Conservation (phyloP, 1,140 invertebrate genomes). For the Lepidurus couesii region DNA sequence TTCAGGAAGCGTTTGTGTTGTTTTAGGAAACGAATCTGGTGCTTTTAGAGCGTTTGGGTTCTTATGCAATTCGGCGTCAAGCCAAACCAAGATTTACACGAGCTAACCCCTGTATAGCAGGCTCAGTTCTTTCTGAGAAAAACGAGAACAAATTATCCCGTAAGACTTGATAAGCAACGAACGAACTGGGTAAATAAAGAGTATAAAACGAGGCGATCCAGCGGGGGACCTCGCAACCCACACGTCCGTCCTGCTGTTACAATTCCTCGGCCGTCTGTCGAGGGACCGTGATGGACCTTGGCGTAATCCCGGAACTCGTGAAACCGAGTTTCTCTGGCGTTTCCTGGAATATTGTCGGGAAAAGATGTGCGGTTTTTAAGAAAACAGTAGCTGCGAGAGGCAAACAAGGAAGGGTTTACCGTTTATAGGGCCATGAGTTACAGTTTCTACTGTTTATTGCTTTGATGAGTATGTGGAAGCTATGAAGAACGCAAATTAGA, state of each 20-base stretch:
- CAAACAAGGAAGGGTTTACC: neutral
- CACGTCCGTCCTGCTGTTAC: too few relatives aligned
- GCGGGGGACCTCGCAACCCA: neutral
- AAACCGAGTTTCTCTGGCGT: neutral
- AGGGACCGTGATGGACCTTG: too few relatives aligned
- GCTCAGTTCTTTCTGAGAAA: neutral
- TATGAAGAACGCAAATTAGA: neutral
- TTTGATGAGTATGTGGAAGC: neutral
- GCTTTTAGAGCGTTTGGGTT: neutral
- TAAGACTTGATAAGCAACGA: constrained; percentile 3
- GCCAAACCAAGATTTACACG: constrained; percentile 7
- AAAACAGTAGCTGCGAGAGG: neutral
- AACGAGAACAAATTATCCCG: neutral
- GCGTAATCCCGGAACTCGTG: too few relatives aligned
- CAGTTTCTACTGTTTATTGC: neutral
- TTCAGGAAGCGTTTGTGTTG: neutral
- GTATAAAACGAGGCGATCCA: neutral
- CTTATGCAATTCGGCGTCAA: neutral
- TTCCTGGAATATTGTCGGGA: neutral
- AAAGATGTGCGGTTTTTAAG: neutral
- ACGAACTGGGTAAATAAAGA: constrained; percentile 15
- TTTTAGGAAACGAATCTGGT: neutral
- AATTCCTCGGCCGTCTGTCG: too few relatives aligned
- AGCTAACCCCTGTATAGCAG: neutral
- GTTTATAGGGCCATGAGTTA: neutral